Percentiles rank a stretch among this genome's conserved stretches.
Evolutionary conservation across 1,140 invertebrate species (phyloP).

Genomic region (Cyclina sinensis): DNA sequence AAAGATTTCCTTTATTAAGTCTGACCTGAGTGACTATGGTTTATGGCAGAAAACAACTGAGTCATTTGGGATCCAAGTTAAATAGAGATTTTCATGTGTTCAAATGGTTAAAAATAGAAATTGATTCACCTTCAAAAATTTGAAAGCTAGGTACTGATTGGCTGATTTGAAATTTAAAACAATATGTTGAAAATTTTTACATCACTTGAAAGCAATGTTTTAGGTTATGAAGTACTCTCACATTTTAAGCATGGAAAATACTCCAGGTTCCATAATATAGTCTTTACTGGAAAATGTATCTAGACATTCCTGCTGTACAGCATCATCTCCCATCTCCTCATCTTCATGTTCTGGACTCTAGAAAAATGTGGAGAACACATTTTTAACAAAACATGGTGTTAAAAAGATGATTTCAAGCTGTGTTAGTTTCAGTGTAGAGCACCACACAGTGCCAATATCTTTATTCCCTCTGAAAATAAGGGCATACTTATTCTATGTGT

Average conservation of each 20-base stretch:
- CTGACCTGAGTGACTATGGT: too few relatives aligned
- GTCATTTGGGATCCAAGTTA: too few relatives aligned
- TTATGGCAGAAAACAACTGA: too few relatives aligned
- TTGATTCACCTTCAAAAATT: too few relatives aligned
- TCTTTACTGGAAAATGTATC: slow-evolving; percentile 90
- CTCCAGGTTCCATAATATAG: slow-evolving; percentile 99
- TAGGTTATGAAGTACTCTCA: slow-evolving; percentile 77
- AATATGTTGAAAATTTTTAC: too few relatives aligned
- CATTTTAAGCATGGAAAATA: slow-evolving; percentile 96
- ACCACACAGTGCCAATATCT: neutral
- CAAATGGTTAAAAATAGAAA: too few relatives aligned
- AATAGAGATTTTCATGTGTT: too few relatives aligned
- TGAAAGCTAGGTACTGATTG: too few relatives aligned
- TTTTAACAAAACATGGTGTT: slow-evolving; percentile 38
- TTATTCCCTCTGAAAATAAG: neutral
- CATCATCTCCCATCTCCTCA: slow-evolving; percentile 93
- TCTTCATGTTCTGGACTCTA: slow-evolving; percentile 86
- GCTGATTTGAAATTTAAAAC: too few relatives aligned
- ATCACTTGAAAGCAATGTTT: too few relatives aligned
- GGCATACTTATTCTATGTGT: neutral
- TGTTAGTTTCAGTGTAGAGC: slow-evolving; percentile 8
- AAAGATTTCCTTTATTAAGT: too few relatives aligned
- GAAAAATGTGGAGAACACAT: slow-evolving; percentile 54
- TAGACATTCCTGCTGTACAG: slow-evolving; percentile 95
- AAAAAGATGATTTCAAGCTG: slow-evolving; percentile 40